Evolutionary conservation across 2,113 vertebrate genomes (phyloP).

Genomic region (Colaptes auratus): DNA sequence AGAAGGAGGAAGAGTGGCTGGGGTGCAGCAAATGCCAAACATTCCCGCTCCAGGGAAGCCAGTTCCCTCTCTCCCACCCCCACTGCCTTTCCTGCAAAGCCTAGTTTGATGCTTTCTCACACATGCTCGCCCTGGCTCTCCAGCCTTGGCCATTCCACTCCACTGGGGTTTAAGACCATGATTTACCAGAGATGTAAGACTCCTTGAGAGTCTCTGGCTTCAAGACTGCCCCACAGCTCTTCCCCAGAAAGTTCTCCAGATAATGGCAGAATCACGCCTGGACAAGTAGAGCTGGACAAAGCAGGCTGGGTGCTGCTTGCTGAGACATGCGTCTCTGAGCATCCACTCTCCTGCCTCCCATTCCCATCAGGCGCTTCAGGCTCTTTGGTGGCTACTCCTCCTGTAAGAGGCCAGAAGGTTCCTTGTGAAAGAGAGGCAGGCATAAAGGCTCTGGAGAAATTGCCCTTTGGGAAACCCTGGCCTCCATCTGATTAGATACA

Average conservation of each 20-base stretch:
- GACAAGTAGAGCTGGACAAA: not conserved
- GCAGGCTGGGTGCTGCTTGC: not conserved
- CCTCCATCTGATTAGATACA: conserved; percentile 53
- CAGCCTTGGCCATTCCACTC: not conserved
- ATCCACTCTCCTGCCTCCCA: not conserved
- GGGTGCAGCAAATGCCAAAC: conserved; percentile 53
- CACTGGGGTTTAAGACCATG: not conserved
- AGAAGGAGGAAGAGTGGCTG: conserved; percentile 35
- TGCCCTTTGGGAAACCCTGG: conserved; percentile 18
- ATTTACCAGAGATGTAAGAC: not conserved
- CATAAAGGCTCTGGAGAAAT: conserved; percentile 23
- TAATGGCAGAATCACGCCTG: not conserved
- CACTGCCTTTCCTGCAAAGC: conserved; percentile 9
- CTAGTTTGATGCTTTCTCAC: not conserved
- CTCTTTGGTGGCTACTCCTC: not conserved
- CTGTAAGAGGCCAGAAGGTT: not conserved
- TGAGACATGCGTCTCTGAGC: not conserved
- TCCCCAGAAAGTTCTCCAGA: not conserved
- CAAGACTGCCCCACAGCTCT: not conserved
- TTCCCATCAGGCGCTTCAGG: not conserved
- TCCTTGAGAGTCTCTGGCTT: not conserved
- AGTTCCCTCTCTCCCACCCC: not conserved
- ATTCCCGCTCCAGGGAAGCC: conserved; percentile 37
- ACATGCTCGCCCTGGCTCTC: not conserved
- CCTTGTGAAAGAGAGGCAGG: not conserved